phyloP scores from a whole-genome alignment of 2,113 vertebrate species.

The Anarhynchus alexandrinus region DNA sequence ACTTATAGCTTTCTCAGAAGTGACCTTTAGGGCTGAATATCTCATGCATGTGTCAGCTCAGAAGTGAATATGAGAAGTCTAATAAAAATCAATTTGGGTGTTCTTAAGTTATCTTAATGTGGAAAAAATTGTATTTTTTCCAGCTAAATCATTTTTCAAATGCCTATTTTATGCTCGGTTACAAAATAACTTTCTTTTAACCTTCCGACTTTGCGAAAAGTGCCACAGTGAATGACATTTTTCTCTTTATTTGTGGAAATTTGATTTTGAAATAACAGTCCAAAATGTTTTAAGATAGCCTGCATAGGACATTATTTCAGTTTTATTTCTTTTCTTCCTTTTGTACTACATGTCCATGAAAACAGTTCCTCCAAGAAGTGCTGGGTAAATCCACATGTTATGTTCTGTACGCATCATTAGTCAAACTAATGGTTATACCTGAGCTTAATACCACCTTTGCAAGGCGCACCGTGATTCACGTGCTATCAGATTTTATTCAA shows the following conservation, averaged over 20 bases:
- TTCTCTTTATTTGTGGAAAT: slow-evolving; percentile 43
- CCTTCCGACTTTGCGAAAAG: neutral
- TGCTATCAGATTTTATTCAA: neutral
- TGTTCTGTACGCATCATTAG: neutral
- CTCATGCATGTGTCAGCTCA: slow-evolving; percentile 51
- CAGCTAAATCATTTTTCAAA: slow-evolving; percentile 40
- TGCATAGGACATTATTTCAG: neutral
- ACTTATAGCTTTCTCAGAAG: slow-evolving; percentile 48
- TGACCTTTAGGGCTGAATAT: slow-evolving; percentile 47
- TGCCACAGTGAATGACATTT: neutral
- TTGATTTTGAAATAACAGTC: slow-evolving; percentile 41
- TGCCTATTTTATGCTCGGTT: slow-evolving; percentile 29
- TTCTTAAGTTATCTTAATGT: slow-evolving; percentile 54
- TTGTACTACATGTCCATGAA: neutral
- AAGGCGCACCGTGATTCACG: neutral
- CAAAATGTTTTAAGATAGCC: neutral
- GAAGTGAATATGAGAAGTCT: slow-evolving; percentile 32
- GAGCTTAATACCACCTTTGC: neutral
- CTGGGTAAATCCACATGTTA: neutral
- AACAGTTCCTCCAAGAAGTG: neutral
- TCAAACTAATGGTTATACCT: neutral
- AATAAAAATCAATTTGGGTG: slow-evolving; percentile 59
- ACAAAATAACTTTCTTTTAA: slow-evolving; percentile 44
- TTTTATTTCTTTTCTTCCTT: neutral
- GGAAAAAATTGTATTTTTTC: slow-evolving; percentile 14